Percentiles rank a stretch among this genome's conserved stretches.
phyloP scores from a whole-genome alignment of 2,113 vertebrate genomes.

The Chaetops frenatus region DNA sequence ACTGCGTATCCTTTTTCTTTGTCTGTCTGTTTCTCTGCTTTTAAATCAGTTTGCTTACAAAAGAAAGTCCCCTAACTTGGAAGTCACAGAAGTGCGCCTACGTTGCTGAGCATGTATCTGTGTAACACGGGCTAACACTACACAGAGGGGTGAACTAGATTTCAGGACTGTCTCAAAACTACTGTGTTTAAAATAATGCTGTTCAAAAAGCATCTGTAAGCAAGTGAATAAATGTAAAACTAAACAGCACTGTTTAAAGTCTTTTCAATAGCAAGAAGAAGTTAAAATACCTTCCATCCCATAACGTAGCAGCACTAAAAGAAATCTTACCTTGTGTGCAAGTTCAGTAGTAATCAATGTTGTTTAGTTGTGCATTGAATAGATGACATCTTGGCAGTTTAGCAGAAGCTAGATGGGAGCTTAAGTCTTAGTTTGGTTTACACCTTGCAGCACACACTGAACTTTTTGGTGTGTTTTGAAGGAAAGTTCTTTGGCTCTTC shows the following conservation, averaged over 20 bases:
- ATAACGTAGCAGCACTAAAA: not conserved
- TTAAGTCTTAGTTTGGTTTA: not conserved
- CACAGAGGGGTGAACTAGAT: not conserved
- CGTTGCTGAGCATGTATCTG: not conserved
- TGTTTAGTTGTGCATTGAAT: not conserved
- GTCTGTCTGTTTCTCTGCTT: not conserved
- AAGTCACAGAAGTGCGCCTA: not conserved
- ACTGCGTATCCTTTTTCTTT: constrained; percentile 86
- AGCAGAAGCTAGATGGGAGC: not conserved
- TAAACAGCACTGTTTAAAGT: not conserved
- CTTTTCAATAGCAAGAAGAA: not conserved
- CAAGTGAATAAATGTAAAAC: not conserved
- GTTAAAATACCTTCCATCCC: not conserved
- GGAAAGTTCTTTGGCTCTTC: not conserved
- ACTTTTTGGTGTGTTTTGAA: not conserved
- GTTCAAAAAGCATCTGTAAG: not conserved
- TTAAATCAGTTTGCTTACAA: not conserved
- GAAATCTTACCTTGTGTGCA: not conserved
- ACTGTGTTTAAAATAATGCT: not conserved
- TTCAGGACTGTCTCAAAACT: not conserved
- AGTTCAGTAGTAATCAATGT: not conserved
- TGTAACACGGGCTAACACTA: not conserved
- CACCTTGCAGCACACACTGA: not conserved
- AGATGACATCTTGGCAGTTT: not conserved
- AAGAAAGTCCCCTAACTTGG: not conserved